These are phyloP conservation scores for Gila robusta DNA, from an alignment of 2,797 vertebrate species.

Conservation along the genomic window DNA sequence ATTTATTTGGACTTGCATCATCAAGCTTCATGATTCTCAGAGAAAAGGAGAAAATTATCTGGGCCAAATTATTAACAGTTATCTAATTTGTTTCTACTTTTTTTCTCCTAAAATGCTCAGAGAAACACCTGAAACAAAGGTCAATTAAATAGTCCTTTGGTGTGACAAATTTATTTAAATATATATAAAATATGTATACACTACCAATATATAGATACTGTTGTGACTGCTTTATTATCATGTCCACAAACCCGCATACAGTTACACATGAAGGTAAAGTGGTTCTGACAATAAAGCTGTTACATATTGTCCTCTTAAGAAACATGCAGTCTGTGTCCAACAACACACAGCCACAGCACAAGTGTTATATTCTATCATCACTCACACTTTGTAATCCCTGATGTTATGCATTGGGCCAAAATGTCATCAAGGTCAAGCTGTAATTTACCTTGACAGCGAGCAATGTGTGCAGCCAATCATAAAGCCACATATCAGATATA, in stretches of 20 bases:
- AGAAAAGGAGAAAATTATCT: background rate
- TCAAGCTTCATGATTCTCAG: background rate
- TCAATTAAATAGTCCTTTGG: background rate
- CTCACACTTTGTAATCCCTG: background rate
- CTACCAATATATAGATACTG: too few species aligned
- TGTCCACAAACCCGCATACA: background rate
- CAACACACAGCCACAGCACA: background rate
- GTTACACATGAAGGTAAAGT: background rate
- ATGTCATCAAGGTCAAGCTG: constrained; percentile 47
- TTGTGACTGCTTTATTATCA: background rate
- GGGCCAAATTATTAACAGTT: background rate
- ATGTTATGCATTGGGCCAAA: constrained; percentile 34
- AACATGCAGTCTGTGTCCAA: background rate
- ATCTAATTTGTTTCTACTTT: background rate
- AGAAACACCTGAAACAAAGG: background rate
- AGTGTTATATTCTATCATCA: constrained; percentile 15
- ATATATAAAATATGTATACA: too few species aligned
- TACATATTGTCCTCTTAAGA: background rate
- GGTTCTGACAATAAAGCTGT: background rate
- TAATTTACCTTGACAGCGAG: constrained; percentile 46
- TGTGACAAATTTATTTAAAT: too few species aligned
- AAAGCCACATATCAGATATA: constrained; percentile 41
- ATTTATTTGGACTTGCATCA: background rate
- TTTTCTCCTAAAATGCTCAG: background rate
- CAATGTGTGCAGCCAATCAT: constrained; percentile 40